A percentile compares a stretch with the other conserved stretches of the same genome.
phyloP scores from a whole-genome alignment of 2,113 vertebrate genomes.

The Penelope pileata region DNA sequence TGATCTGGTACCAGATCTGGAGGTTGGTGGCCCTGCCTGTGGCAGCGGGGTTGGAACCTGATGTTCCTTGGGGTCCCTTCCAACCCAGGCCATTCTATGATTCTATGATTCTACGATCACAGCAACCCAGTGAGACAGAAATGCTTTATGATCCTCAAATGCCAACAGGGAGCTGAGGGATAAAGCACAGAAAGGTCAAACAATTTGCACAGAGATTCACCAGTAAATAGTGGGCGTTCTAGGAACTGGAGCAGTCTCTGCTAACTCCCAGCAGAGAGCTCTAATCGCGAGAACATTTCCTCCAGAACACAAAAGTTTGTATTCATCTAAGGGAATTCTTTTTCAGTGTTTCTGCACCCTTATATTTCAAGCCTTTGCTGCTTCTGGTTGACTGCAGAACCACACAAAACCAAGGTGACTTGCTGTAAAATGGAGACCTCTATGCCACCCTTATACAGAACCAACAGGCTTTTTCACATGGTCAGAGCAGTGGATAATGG shows the following conservation, averaged over 20 bases:
- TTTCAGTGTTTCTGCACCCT: neutral
- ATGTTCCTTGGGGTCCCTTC: too few relatives aligned
- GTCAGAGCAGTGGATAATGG: neutral
- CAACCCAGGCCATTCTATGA: too few relatives aligned
- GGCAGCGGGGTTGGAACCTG: too few relatives aligned
- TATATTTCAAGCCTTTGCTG: neutral
- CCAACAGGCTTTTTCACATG: neutral
- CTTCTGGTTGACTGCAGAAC: neutral
- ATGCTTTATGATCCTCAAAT: neutral
- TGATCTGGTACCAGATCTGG: too few relatives aligned
- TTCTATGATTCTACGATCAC: too few relatives aligned
- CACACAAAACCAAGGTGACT: neutral
- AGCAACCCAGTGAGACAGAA: neutral
- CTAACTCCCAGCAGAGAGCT: neutral
- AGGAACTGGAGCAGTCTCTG: neutral
- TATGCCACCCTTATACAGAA: neutral
- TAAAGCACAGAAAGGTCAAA: neutral
- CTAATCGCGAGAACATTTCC: neutral
- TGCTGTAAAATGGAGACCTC: neutral
- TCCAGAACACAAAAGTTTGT: fast-evolving
- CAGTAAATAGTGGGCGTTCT: neutral
- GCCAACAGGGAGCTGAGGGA: neutral
- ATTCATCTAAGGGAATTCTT: neutral
- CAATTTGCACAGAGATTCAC: neutral
- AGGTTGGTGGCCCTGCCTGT: too few relatives aligned